Conservation (phyloP, 2,888 invertebrate genomes). For the Eupithecia centaureata region DNA sequence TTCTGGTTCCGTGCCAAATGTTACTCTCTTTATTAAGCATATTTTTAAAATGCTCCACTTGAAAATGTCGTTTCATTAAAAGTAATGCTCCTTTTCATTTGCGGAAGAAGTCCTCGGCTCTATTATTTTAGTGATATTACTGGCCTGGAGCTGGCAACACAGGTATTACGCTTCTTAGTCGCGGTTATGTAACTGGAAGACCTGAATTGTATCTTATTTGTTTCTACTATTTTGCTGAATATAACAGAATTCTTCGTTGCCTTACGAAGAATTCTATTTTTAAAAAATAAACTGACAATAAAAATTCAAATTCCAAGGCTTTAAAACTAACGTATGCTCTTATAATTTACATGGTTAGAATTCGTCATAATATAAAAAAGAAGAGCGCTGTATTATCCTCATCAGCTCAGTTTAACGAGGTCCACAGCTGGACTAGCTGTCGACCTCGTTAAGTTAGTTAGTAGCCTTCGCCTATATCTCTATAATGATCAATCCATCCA, state of each 20-base stretch:
- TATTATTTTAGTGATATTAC: constrained; percentile 26
- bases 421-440: too few species aligned
- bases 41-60: constrained; percentile 34
- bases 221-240: not conserved
- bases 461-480: not conserved
- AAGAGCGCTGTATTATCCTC: too few species aligned
- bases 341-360: not conserved
- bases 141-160: not conserved
- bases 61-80: constrained; percentile 35
- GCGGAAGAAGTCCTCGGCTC: constrained; percentile 18
- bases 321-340: not conserved
- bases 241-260: too few species aligned
- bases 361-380: not conserved
- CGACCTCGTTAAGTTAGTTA: too few species aligned
- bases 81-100: constrained; percentile 32
- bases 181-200: constrained; percentile 5
- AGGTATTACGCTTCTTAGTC: constrained; percentile 10
- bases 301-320: not conserved
- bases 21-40: constrained; percentile 33
- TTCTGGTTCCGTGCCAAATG: constrained; percentile 32
- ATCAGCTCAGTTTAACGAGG: too few species aligned
- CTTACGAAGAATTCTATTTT: not conserved
- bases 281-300: too few species aligned
- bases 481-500: not conserved
- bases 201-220: not conserved